Evolutionary conservation across 2,113 vertebrate species (phyloP).

Genomic region (Ibidorhyncha struthersii): DNA sequence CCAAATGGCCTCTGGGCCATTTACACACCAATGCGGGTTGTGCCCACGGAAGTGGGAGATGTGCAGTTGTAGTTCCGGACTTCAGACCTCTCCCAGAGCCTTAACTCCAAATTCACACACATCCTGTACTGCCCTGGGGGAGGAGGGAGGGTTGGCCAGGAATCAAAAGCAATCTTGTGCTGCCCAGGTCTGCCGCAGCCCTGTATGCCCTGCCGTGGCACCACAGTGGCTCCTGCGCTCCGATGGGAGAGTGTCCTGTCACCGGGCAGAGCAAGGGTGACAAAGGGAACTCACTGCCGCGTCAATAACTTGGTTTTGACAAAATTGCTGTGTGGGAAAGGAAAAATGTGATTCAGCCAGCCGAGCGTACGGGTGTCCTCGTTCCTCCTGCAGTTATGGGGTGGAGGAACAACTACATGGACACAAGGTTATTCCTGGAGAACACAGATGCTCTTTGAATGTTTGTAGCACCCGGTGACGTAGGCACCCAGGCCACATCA

Average conservation of each 20-base stretch:
- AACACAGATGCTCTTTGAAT: not conserved
- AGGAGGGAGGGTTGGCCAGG: not conserved
- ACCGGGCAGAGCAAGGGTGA: not conserved
- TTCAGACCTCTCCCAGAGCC: not conserved
- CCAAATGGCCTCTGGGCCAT: not conserved
- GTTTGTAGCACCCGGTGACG: not conserved
- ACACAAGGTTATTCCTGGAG: not conserved
- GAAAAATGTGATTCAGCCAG: not conserved
- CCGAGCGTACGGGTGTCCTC: accelerated
- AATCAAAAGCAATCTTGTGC: not conserved
- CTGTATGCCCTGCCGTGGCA: accelerated
- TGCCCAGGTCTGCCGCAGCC: not conserved
- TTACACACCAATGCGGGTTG: not conserved
- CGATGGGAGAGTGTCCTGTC: not conserved
- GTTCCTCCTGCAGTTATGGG: not conserved
- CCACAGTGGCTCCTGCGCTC: not conserved
- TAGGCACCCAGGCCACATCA: not conserved
- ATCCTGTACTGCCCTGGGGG: not conserved
- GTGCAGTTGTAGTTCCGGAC: not conserved
- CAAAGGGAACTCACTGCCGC: not conserved
- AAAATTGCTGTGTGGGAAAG: not conserved
- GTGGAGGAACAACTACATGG: not conserved
- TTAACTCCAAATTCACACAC: not conserved
- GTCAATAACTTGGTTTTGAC: not conserved
- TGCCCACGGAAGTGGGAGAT: not conserved